These are phyloP conservation scores for Reinhardtius hippoglossoides DNA, from an alignment of 2,113 vertebrate genomes.

Conservation along the genomic window DNA sequence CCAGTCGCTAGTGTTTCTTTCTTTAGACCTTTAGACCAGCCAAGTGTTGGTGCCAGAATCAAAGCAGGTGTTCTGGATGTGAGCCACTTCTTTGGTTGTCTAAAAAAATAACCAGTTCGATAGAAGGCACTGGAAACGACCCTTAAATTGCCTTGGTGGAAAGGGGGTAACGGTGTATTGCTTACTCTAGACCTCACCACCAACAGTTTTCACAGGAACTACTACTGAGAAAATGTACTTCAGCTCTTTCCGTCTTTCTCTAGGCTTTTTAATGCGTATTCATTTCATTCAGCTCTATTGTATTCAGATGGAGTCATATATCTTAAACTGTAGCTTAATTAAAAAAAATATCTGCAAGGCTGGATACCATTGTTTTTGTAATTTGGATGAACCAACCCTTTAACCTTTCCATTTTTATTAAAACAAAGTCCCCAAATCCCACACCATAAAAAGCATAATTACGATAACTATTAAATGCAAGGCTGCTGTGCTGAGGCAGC, in stretches of 20 bases:
- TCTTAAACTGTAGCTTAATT: not conserved
- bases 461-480: constrained; percentile 48
- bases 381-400: constrained; percentile 11
- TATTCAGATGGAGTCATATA: not conserved
- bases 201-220: not conserved
- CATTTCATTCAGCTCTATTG: not conserved
- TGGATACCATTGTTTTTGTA: not conserved
- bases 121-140: too few relatives aligned
- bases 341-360: not conserved
- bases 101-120: too few relatives aligned
- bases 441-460: constrained; percentile 46
- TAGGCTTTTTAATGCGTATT: not conserved
- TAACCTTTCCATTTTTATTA: constrained; percentile 9
- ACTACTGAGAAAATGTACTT: not conserved
- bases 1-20: too few relatives aligned
- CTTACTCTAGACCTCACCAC: too few relatives aligned
- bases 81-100: too few relatives aligned
- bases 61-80: too few relatives aligned
- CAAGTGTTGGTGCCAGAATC: too few relatives aligned
- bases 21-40: too few relatives aligned
- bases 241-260: not conserved
- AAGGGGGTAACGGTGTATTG: too few relatives aligned
- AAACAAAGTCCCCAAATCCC: constrained; percentile 30
- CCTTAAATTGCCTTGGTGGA: too few relatives aligned
- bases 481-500: constrained; percentile 53